These are phyloP conservation scores for Sussaba pulchella DNA, from an alignment of 2,888 invertebrate genomes.

Conservation along the genomic window DNA sequence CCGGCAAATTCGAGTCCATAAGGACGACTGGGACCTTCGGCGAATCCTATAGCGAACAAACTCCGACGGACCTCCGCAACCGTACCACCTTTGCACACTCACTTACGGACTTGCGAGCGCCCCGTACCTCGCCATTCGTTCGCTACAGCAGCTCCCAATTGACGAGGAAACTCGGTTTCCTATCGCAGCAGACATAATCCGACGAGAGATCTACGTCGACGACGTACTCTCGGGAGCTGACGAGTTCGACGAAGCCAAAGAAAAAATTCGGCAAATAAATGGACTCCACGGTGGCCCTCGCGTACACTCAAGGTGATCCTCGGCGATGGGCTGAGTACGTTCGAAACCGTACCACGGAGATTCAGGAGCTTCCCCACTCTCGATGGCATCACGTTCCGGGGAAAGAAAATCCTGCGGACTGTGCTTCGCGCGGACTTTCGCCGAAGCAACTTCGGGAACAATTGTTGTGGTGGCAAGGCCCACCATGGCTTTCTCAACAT, in stretches of 20 bases:
- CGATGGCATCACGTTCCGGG: conserved; percentile 4
- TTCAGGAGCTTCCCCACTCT: neutral
- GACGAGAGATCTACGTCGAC: neutral
- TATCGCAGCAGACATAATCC: neutral
- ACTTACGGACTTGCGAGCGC: conserved; percentile 4
- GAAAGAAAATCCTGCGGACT: conserved; percentile 14
- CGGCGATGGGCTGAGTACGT: neutral
- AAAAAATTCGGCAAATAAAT: neutral
- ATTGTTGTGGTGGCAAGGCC: neutral
- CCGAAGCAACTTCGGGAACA: neutral
- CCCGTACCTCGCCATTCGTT: conserved; percentile 1
- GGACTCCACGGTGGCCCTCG: neutral
- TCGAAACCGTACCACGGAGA: neutral
- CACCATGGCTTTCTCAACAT: conserved; percentile 5
- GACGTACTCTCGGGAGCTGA: conserved; percentile 9
- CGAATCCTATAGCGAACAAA: conserved; percentile 75
- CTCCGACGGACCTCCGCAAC: conserved; percentile 21
- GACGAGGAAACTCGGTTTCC: neutral
- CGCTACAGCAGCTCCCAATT: neutral
- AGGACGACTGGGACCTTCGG: conserved; percentile 71
- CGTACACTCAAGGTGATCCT: neutral
- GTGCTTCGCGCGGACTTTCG: conserved; percentile 1
- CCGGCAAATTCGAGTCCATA: neutral
- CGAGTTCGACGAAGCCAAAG: conserved; percentile 7
- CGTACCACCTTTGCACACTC: neutral